Evolutionary conservation across 2,797 vertebrate genomes (phyloP).

Genomic region (Chaenodraco wilsoni): DNA sequence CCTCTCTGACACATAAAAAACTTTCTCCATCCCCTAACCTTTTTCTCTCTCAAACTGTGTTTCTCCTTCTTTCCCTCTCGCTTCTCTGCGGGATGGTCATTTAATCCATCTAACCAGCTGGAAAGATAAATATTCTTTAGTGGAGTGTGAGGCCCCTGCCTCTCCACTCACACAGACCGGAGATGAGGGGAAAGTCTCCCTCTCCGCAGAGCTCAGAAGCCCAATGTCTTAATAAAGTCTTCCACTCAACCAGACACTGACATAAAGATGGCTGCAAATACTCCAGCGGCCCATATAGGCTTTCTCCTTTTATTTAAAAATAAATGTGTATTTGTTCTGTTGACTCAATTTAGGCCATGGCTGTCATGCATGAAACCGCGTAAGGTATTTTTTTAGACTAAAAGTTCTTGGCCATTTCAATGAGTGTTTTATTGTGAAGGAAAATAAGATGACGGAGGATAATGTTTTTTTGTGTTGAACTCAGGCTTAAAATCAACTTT

Average conservation of each 20-base stretch:
- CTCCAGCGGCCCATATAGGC: slow-evolving; percentile 8
- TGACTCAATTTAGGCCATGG: slow-evolving; percentile 22
- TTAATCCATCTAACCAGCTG: slow-evolving; percentile 84
- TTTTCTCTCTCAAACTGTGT: slow-evolving; percentile 45
- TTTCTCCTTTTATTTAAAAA: slow-evolving; percentile 26
- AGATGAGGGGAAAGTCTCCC: slow-evolving; percentile 75
- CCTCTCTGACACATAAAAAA: slow-evolving; percentile 54
- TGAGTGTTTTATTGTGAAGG: slow-evolving; percentile 2
- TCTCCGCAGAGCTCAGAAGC: slow-evolving; percentile 57
- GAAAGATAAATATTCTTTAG: slow-evolving; percentile 84
- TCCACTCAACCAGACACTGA: slow-evolving; percentile 61
- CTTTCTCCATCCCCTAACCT: slow-evolving; percentile 62
- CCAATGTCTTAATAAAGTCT: slow-evolving; percentile 70
- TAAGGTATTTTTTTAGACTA: slow-evolving; percentile 1
- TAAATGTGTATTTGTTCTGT: slow-evolving; percentile 16
- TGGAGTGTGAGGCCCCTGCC: slow-evolving; percentile 77
- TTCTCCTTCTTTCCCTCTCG: slow-evolving; percentile 50
- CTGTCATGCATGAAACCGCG: slow-evolving; percentile 24
- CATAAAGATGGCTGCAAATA: slow-evolving; percentile 52
- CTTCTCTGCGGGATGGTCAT: slow-evolving; percentile 77
- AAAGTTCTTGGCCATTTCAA: slow-evolving; percentile 14
- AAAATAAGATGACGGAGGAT: slow-evolving; percentile 15
- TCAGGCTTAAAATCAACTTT: neutral
- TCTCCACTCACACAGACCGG: slow-evolving; percentile 75
- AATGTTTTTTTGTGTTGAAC: slow-evolving; percentile 1